phyloP scores from a whole-genome alignment of 2,888 invertebrate genomes.

The Drosophila limbata region DNA sequence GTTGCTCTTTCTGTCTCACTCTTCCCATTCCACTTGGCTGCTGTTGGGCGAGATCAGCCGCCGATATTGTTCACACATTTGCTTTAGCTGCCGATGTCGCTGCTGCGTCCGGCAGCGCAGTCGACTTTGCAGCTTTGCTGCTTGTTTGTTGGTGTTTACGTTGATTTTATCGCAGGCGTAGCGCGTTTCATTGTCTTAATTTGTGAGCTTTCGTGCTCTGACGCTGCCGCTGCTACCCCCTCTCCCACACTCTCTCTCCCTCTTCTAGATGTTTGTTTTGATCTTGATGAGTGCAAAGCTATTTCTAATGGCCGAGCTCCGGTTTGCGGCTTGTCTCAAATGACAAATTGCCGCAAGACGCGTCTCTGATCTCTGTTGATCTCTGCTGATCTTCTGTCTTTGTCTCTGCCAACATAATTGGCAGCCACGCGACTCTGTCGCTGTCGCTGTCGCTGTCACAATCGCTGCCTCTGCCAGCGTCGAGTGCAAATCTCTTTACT shows the following conservation, averaged over 20 bases:
- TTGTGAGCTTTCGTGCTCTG: constrained; percentile 52
- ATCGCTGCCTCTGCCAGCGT: not conserved
- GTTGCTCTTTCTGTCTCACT: not conserved
- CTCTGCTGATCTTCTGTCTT: constrained; percentile 3
- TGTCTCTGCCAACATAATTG: constrained; percentile 62
- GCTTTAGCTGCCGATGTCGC: constrained; percentile 56
- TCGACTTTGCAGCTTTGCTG: constrained; percentile 39
- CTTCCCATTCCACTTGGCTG: constrained; percentile 31
- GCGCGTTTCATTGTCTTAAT: constrained; percentile 82
- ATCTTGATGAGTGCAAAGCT: constrained; percentile 36
- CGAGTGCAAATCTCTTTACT: constrained; percentile 5
- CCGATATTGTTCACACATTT: constrained; percentile 82
- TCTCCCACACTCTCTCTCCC: not conserved
- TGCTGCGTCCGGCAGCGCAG: constrained; percentile 47
- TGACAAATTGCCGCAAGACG: constrained; percentile 59
- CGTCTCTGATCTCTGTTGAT: constrained; percentile 41
- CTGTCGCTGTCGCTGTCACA: not conserved
- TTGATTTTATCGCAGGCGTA: constrained; percentile 76
- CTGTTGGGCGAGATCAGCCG: constrained; percentile 73
- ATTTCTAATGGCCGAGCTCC: constrained; percentile 51
- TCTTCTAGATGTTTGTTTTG: constrained; percentile 13
- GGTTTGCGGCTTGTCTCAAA: constrained; percentile 61
- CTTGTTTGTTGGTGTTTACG: constrained; percentile 72
- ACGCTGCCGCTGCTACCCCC: not conserved
- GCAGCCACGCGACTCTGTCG: constrained; percentile 72